A percentile compares a stretch with the other conserved stretches of the same genome.
phyloP scores from a whole-genome alignment of 2,113 vertebrate species.

The Bufo gargarizans region DNA sequence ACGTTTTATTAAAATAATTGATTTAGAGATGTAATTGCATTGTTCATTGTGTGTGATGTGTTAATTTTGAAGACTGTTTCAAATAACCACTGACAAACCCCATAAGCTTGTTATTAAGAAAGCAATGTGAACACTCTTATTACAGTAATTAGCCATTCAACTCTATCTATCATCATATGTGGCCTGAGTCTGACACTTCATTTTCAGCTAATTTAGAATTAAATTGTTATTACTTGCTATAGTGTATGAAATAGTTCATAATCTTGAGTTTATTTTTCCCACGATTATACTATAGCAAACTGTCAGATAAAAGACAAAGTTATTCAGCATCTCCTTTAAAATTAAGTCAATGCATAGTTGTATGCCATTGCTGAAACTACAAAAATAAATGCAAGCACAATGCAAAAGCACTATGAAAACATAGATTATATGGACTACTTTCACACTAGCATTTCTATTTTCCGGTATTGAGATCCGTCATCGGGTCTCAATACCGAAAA shows the following conservation, averaged over 20 bases:
- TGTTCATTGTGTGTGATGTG: constrained; percentile 26
- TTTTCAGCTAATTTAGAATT: neutral
- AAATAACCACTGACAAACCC: constrained; percentile 15
- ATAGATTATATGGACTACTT: no score
- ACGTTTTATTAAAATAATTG: constrained; percentile 37
- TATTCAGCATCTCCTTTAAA: no score
- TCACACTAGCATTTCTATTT: no score
- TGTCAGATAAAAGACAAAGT: neutral
- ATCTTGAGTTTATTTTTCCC: no score
- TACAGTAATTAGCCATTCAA: neutral
- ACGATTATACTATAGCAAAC: neutral
- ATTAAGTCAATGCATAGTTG: no score
- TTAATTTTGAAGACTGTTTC: constrained; percentile 23
- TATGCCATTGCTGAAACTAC: no score
- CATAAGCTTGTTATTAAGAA: constrained; percentile 20
- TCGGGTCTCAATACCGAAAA: no score
- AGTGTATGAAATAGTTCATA: no score
- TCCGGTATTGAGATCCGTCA: no score
- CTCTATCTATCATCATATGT: neutral
- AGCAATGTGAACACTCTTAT: neutral
- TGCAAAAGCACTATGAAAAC: no score
- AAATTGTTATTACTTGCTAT: neutral
- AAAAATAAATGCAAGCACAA: no score
- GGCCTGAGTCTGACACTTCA: neutral
- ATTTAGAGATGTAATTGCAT: constrained; percentile 37